Evolutionary conservation across 2,113 vertebrate species (phyloP).

Genomic region (Myxocyprinus asiaticus): DNA sequence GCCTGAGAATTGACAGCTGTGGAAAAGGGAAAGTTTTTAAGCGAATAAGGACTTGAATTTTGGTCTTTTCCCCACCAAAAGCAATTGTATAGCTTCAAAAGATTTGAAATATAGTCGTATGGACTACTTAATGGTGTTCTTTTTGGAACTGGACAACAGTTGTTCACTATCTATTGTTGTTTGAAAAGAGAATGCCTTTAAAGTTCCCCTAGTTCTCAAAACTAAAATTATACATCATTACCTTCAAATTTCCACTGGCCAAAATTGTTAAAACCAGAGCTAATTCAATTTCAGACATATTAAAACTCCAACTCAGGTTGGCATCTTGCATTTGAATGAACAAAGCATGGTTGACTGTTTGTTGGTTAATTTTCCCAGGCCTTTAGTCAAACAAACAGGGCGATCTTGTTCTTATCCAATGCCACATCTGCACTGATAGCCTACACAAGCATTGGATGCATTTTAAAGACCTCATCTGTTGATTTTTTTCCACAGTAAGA

Average conservation of each 20-base stretch:
- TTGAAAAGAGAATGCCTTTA: no score
- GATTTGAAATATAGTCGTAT: no score
- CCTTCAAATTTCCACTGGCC: not conserved
- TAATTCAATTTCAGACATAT: conserved; percentile 33
- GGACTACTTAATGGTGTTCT: no score
- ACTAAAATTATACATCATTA: conserved; percentile 4
- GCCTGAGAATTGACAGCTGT: no score
- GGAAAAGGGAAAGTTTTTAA: no score
- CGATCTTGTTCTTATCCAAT: not conserved
- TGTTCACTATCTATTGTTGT: no score
- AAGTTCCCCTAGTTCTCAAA: not conserved
- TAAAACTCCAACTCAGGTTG: conserved; percentile 1
- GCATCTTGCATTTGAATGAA: conserved; percentile 21
- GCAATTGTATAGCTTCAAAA: no score
- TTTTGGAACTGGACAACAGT: no score
- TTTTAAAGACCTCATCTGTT: conserved; percentile 14
- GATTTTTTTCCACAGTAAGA: conserved; percentile 13
- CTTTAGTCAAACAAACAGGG: conserved; percentile 30
- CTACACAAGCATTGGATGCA: conserved; percentile 4
- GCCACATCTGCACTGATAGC: not conserved
- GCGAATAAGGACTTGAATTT: no score
- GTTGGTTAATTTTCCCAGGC: not conserved
- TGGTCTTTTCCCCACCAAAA: no score
- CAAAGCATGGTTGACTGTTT: conserved; percentile 11
- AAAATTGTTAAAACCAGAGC: conserved; percentile 28